Conservation (phyloP, 2,888 invertebrate species). For the Scaptomyza cyrtandrae region DNA sequence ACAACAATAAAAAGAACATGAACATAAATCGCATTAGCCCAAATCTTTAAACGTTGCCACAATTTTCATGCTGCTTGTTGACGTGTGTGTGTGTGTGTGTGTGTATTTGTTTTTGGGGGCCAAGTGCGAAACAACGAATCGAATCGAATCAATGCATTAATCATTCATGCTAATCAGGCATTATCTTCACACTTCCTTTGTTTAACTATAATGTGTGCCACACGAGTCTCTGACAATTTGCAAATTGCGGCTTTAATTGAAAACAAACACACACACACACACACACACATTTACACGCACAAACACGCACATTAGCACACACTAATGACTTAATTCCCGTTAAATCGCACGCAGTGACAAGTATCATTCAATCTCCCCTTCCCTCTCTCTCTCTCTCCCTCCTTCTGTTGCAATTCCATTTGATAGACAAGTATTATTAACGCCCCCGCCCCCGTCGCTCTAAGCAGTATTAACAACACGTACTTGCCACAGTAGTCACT, state of each 20-base stretch:
- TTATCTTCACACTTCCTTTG: conserved; percentile 69
- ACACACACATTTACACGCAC: background rate
- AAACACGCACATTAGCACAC: conserved; percentile 13
- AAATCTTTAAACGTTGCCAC: conserved; percentile 60
- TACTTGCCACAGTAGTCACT: conserved; percentile 6
- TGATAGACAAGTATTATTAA: conserved; percentile 6
- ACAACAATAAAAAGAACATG: conserved; percentile 15
- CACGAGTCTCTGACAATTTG: conserved; percentile 62
- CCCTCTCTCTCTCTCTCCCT: background rate
- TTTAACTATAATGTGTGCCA: background rate
- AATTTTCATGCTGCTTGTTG: conserved; percentile 25
- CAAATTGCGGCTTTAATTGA: conserved; percentile 76
- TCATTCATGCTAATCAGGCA: conserved; percentile 74
- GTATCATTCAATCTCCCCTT: conserved; percentile 15
- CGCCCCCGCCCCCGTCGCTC: conserved; percentile 19
- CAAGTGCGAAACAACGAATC: conserved; percentile 38
- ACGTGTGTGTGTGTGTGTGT: conserved; percentile 1
- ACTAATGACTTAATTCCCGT: conserved; percentile 76
- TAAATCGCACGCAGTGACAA: conserved; percentile 58
- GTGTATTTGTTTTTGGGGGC: conserved; percentile 31
- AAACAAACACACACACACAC: conserved; percentile 38
- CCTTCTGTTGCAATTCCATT: conserved; percentile 6
- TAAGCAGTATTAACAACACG: conserved; percentile 31
- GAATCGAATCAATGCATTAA: conserved; percentile 53
- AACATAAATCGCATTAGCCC: conserved; percentile 72